Evolutionary conservation across 2,113 vertebrate species (phyloP), one percentile per base, ranked within the genome.

Genomic region (Rhinichthys klamathensis): DNA sequence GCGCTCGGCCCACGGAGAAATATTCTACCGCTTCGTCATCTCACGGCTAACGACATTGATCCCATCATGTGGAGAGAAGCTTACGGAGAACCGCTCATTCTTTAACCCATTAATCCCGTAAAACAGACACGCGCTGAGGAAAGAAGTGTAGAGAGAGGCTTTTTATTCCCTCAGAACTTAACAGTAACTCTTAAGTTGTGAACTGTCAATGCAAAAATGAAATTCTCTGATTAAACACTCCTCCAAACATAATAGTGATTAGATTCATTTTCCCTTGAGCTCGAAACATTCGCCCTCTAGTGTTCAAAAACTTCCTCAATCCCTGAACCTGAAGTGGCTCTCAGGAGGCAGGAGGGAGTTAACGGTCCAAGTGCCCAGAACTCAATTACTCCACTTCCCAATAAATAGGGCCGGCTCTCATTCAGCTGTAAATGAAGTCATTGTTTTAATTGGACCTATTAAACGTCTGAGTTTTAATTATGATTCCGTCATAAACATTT

Each of bases 391-490:
- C 86, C 89, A 56, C 35, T 85, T 90, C 85, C 92, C 91, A 92
- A 93, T 94, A 94, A 95, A 94, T 91, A 92, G 65, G 65, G 88
- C 82, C 69, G 63, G 9, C 82, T 89, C 91, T 94, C 95, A 94
- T 94, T 93, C 93, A 92, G 93, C 90, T 92, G 89, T 93, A 94
- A 93, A 96, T 92, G 91, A 95, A 96, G 94, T 91, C 94, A 94
- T 92, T 95, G 92, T 94, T 96, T 94, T 95, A 96, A 97, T 95
- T 96, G 95, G 93, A 92, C 92, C 94, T 95, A 94, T 95, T 96
- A 95, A 96, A 93, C 67, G 88, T 84, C 87, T 89, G 92, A 88
- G 93, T 91, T 94, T 96, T 96, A 97, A 96, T 90, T 94, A 94
- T 69, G 80, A 93, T 91, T 87, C 90, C 23, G 92, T 94, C 96